Conservation (phyloP, 2,113 vertebrate species). For the Donacobius atricapilla region DNA sequence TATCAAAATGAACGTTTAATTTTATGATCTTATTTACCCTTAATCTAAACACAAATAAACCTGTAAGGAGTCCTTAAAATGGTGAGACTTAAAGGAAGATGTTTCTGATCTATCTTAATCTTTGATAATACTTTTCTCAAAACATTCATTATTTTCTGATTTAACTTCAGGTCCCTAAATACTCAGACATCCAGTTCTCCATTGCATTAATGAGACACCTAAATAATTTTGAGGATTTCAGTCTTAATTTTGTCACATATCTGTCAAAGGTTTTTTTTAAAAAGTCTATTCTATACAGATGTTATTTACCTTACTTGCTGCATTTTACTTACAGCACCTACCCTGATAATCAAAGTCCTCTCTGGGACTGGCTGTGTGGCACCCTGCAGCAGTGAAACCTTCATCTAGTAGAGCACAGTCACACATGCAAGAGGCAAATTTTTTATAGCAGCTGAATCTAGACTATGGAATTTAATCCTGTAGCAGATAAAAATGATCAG, state of each 20-base stretch:
- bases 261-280: background rate
- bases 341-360: background rate
- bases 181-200: background rate
- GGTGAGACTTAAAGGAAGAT: background rate
- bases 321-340: background rate
- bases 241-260: background rate
- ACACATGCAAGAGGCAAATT: background rate
- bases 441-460: background rate
- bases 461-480: background rate
- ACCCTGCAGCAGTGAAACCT: background rate
- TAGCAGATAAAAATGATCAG: constrained; percentile 1
- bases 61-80: background rate
- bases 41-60: constrained; percentile 10
- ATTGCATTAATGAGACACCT: background rate
- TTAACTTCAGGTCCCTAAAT: background rate
- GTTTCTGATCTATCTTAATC: background rate
- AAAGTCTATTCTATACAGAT: background rate
- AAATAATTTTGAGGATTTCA: background rate
- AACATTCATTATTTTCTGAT: background rate
- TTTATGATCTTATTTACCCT: constrained; percentile 6
- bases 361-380: background rate
- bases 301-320: background rate
- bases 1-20: constrained; percentile 26
- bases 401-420: background rate
- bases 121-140: background rate